phyloP scores from a whole-genome alignment of 2,113 vertebrate species.

The Micronycteris hirsuta region DNA sequence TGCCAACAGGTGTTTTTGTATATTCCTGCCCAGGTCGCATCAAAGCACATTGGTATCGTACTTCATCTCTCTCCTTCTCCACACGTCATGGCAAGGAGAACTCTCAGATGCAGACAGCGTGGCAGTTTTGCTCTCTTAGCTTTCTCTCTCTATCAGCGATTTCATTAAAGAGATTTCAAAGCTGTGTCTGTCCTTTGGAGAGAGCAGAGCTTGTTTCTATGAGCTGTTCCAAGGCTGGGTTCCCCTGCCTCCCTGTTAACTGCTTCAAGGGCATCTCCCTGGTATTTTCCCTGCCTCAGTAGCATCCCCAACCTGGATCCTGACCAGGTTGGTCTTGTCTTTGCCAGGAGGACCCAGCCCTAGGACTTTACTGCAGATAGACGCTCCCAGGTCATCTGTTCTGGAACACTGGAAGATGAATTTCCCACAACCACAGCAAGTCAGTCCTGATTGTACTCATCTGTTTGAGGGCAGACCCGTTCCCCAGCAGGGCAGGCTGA shows the following conservation, averaged over 20 bases:
- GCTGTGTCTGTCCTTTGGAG: background rate
- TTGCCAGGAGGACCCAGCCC: background rate
- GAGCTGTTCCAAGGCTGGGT: background rate
- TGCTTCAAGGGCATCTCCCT: background rate
- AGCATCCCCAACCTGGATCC: background rate
- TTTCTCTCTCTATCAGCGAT: conserved; percentile 9
- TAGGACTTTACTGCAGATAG: background rate
- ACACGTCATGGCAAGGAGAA: background rate
- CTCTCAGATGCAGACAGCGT: background rate
- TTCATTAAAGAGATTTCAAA: conserved; percentile 41
- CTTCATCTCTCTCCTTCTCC: background rate
- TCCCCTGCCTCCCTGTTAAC: background rate
- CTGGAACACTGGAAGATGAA: background rate
- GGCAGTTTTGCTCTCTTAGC: background rate
- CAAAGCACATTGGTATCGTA: background rate
- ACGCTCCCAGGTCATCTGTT: background rate
- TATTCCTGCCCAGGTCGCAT: background rate
- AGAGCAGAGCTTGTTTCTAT: background rate
- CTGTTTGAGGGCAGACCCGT: background rate
- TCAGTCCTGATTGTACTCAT: background rate
- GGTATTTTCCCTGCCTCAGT: background rate
- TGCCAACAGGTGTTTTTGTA: background rate
- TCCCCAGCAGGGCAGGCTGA: background rate
- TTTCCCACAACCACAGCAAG: background rate
- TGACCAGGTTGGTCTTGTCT: background rate